Base-by-base conservation (phyloP, 2,797 vertebrate genomes). In the Oryzias sinensis region DNA sequence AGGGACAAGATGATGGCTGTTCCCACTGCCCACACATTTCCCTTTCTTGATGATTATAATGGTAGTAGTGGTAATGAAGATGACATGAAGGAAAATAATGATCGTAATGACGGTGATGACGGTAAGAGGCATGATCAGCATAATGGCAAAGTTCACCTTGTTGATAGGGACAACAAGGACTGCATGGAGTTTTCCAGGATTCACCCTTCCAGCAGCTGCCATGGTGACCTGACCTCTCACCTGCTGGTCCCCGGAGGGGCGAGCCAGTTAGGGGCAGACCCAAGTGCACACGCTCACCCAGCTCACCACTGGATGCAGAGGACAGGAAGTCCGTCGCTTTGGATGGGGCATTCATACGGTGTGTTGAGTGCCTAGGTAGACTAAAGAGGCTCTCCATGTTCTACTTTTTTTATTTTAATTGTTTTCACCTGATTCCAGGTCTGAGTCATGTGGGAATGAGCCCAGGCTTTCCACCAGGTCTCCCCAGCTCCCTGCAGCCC, bases 301-400 rank as follows among this genome's bases (percentile, higher is more conserved):
- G 90, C 94, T 3, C 95, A 96, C 76, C 95, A 96, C 69, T 98
- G 97, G 96, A 93, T 98, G 91, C 94, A 94, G 78, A 92, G 95
- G 72, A 96, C 96, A 47, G 95, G 95, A 86, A 98, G 96, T 89
- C 95, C 97, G 81, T 98, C 97, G 63, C 82, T 98, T 68, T 98
- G 97, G 97, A 96, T 98, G 95, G 94, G 96, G 8, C 97, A 95
- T 82, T 95, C 97, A 18, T 98, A 97, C 11, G 88, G 97, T 98
- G 67, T 89, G 94, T 89, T 64, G 25, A 62, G 5, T 7, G 14
- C n/a, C 33, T 40, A 27, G 20, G 24, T 1, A 9, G n/a, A 16
- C 24, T n/a, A 11, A 24, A 24, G n/a, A 49, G 27, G 18, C 18
- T 22, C 49, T 33, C 25, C 9, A 37, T 37, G 27, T 56, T 37